Evolutionary conservation across 2,888 invertebrate species (phyloP).

Genomic region (Orthonevra nobilis): DNA sequence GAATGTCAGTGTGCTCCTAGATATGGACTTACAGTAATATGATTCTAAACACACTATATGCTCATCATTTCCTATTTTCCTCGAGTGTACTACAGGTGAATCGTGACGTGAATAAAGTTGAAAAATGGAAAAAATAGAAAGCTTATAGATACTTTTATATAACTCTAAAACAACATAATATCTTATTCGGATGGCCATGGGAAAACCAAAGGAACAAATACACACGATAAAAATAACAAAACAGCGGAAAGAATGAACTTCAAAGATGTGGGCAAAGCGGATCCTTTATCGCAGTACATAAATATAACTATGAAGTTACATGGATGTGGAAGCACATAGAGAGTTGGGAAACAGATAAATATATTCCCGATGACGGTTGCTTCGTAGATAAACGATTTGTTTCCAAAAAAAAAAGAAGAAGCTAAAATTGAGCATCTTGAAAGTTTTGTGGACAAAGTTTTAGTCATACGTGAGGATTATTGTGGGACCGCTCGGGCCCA

Average conservation of each 20-base stretch:
- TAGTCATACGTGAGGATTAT: conserved; percentile 28
- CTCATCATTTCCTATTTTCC: conserved; percentile 50
- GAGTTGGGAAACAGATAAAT: too few species aligned
- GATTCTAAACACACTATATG: conserved; percentile 24
- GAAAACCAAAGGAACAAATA: not conserved
- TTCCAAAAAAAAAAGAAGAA: conserved; percentile 12
- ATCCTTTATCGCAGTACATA: conserved; percentile 18
- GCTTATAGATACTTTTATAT: conserved; percentile 3
- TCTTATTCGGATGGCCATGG: not conserved
- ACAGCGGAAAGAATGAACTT: conserved; percentile 11
- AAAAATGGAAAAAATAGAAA: conserved; percentile 47
- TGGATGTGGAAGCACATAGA: not conserved
- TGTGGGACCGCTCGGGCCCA: not conserved
- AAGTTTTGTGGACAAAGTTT: conserved; percentile 29
- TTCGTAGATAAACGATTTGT: conserved; percentile 32
- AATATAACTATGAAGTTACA: not conserved
- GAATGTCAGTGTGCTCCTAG: conserved; percentile 29
- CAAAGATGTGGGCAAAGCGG: not conserved
- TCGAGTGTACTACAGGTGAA: conserved; percentile 54
- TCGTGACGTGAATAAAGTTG: conserved; percentile 63
- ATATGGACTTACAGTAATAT: conserved; percentile 22
- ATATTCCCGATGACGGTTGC: conserved; percentile 17
- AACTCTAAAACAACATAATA: conserved; percentile 14
- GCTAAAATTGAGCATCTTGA: not conserved
- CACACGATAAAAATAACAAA: conserved; percentile 1